Evolutionary conservation across 2,797 vertebrate genomes (phyloP).

Genomic region (Chiloscyllium punctatum): DNA sequence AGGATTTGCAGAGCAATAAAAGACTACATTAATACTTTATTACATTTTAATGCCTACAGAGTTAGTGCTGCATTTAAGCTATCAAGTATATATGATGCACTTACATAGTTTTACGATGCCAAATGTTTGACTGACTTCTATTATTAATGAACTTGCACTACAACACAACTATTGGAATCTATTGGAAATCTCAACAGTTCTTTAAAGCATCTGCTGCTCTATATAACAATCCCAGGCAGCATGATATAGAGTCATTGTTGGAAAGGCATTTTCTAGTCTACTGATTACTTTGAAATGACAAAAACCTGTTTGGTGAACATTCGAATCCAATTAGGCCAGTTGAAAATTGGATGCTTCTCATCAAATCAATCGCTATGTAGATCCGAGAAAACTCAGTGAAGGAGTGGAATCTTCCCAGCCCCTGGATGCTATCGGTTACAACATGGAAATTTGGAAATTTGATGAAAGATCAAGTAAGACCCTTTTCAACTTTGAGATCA

Average conservation of each 20-base stretch:
- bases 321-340: neutral
- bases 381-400: neutral
- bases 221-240: neutral
- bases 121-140: neutral
- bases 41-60: neutral
- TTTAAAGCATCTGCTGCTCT: neutral
- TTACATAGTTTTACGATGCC: neutral
- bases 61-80: neutral
- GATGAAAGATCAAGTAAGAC: too few species aligned
- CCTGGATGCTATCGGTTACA: too few species aligned
- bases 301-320: neutral
- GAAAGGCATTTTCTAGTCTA: neutral
- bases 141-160: neutral
- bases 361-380: neutral
- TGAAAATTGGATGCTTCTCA: neutral
- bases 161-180: neutral
- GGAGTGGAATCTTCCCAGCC: too few species aligned
- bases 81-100: neutral
- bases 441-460: too few species aligned
- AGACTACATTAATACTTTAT: neutral
- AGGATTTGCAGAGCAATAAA: neutral
- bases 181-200: neutral
- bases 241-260: neutral
- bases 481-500: too few species aligned
- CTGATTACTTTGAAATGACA: neutral